Base-by-base conservation (phyloP, 2,888 invertebrate species). In the Caenorhabditis afra region DNA sequence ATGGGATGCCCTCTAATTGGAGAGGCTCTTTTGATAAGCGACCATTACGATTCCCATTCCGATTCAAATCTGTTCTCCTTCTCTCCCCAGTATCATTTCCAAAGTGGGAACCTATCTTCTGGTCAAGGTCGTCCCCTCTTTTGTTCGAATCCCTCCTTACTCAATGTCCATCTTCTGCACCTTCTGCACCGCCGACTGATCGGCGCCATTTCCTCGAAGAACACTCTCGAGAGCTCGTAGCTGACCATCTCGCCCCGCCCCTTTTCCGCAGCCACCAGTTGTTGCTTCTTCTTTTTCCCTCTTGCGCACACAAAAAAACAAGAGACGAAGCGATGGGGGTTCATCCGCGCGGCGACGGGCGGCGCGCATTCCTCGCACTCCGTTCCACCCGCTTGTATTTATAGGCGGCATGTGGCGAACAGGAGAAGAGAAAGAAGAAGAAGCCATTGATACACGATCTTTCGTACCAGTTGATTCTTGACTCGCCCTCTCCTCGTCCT, bases 241-340 rank as follows among this genome's bases (percentile, higher is more conserved):
- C 41, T 41, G 41, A 41, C 41, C 41, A 41, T 41, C 29, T 29
- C 29, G 29, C 29, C 7, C 66, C 57, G 57, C 49, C 67, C 68
- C 39, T 68, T n/a, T 41, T 57, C 20, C 45, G 35, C 55, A 14
- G 14, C 20, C 11, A 12, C 3, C 23, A 29, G 20, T 8, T 1
- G 23, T 23, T 22, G 18, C 50, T 22, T 20, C 47, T 47, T 20
- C 47, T 47, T 20, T n/a, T 53, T 12, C 39, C 49, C 45, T 29
- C 45, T 18, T 64, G 64, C 71, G 64, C 71, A 71, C 57, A 71
- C 62, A 57, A 47, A 52, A 61, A 70, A 71, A 68, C 52, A 62
- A 71, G 22, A 53, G 52, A 41, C 35, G 12, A 58, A 41, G 50
- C 29, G 22, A 8, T 14, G 49, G 22, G 41, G 41, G 55, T 22